Base-by-base conservation (phyloP, 1,140 invertebrate genomes). In the Drosophila elegans region DNA sequence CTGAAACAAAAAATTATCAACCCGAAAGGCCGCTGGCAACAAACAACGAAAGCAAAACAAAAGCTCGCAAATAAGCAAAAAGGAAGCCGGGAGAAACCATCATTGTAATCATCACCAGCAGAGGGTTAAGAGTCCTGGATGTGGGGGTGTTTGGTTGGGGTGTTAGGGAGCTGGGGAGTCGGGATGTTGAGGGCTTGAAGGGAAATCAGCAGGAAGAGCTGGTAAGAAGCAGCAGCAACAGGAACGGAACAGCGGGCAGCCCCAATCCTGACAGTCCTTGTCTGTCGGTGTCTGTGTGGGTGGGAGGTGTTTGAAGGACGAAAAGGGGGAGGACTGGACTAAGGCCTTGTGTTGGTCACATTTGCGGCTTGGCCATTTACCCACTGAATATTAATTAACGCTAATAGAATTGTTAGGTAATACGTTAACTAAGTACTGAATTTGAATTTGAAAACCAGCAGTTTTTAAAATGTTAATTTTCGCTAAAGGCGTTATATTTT, bases 71-170 rank as follows among this genome's bases (percentile, higher is more conserved):
- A 86, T 74, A 88, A 83, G 80, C 75, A 80, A 74, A 74, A 89
- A 89, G 84, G 84, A 74, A 84, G 79, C 80, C 76, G 78, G 76
- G 76, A 75, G 64, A 71, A 71, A 68, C 84, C 84, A 88, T 88
- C 84, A 88, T 84, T 89, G 84, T 89, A 88, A 88, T 88, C 84
- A 88, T 88, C 84, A 88, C 84, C 84, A 88, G 83, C 63, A 44
- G 61, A 85, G 77, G 78, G 74, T 64, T 80, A 77, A 67, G 53
- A 59, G 11, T 32, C 36, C 49, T 52, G 32, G 7, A 10, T n/a
- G 27, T 16, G 52, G 57, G 42, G 59, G 44, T 46, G 46, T 27
- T 1, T 11, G 12, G 12, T 1, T 27, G 29, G 36, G 57, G 42
- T 11, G 16, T 4, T 67, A 71, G 61, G 42, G 64, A 66, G 62